A percentile compares a stretch with the other conserved stretches of the same genome.
Conservation (phyloP, 1,140 invertebrate species). For the Drosophila triauraria region DNA sequence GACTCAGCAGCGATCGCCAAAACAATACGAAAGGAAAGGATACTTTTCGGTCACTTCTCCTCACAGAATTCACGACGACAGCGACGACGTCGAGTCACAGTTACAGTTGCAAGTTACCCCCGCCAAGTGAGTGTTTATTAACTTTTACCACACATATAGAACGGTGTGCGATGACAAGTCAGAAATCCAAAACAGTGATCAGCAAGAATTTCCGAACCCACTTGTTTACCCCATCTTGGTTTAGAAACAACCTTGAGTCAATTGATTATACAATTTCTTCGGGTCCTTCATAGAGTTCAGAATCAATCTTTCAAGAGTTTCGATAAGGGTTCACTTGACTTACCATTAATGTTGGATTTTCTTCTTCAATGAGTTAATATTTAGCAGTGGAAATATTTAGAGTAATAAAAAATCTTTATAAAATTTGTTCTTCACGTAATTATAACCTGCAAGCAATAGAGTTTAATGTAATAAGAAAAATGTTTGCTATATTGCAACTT, state of each 20-base stretch:
- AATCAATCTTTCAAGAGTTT: slow-evolving; percentile 10
- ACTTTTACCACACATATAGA: slow-evolving; percentile 28
- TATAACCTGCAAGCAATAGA: not conserved
- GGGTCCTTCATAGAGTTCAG: not conserved
- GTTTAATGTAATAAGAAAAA: fast-evolving
- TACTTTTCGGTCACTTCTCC: slow-evolving; percentile 52
- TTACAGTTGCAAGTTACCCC: slow-evolving; percentile 41
- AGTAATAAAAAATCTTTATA: too few species aligned
- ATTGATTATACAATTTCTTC: slow-evolving; percentile 5
- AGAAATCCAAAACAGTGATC: slow-evolving; percentile 45
- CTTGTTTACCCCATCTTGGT: slow-evolving; percentile 5
- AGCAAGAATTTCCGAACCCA: slow-evolving; percentile 22
- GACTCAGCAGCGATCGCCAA: slow-evolving; percentile 49
- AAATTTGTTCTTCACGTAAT: not conserved
- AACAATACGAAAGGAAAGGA: slow-evolving; percentile 54
- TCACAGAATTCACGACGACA: slow-evolving; percentile 25
- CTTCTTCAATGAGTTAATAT: not conserved
- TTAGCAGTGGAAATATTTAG: not conserved
- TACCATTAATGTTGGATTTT: not conserved
- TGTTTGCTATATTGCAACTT: not conserved
- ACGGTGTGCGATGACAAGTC: slow-evolving; percentile 36
- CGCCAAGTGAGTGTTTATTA: slow-evolving; percentile 72
- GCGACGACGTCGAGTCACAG: slow-evolving; percentile 16
- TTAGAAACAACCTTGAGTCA: slow-evolving; percentile 22
- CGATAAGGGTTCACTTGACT: not conserved